A percentile compares a stretch with the other conserved stretches of the same genome.
These are phyloP conservation scores for Argentina silus DNA, from an alignment of 2,797 vertebrate species.

Conservation along the genomic window DNA sequence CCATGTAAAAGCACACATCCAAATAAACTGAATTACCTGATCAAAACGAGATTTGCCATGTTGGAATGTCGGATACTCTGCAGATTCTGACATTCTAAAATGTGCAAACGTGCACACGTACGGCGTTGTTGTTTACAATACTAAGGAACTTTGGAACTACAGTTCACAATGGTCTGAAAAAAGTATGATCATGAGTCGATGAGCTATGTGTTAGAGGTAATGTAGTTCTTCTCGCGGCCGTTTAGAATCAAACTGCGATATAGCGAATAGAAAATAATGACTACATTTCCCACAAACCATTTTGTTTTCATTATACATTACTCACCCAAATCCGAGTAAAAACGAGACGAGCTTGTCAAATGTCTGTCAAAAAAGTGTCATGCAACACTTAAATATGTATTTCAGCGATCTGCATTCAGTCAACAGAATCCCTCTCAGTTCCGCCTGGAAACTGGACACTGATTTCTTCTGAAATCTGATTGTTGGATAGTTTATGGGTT, in stretches of 20 bases:
- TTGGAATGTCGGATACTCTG: constrained; percentile 77
- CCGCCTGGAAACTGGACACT: neutral
- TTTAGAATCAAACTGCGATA: accelerated
- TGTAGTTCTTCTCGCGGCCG: constrained; percentile 44
- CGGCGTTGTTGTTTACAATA: neutral
- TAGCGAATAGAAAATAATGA: neutral
- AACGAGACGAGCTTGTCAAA: neutral
- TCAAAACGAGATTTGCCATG: constrained; percentile 85
- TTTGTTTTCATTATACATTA: neutral
- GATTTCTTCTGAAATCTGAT: no score
- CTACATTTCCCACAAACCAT: constrained; percentile 53
- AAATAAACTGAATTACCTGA: constrained; percentile 73
- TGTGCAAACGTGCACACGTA: neutral
- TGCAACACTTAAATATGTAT: neutral
- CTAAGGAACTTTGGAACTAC: neutral
- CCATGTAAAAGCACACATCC: no score
- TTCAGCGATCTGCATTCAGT: neutral
- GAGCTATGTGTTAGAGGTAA: constrained; percentile 57
- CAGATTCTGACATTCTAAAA: constrained; percentile 69
- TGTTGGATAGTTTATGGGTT: neutral
- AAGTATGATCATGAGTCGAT: neutral
- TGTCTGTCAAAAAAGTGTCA: neutral
- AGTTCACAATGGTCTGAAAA: neutral
- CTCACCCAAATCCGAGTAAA: neutral
- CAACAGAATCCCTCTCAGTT: no score